A percentile compares a stretch with the other conserved stretches of the same genome.
These are phyloP conservation scores for Hypsibius dujardini DNA, from an alignment of 1,140 invertebrate genomes.

Conservation along the genomic window DNA sequence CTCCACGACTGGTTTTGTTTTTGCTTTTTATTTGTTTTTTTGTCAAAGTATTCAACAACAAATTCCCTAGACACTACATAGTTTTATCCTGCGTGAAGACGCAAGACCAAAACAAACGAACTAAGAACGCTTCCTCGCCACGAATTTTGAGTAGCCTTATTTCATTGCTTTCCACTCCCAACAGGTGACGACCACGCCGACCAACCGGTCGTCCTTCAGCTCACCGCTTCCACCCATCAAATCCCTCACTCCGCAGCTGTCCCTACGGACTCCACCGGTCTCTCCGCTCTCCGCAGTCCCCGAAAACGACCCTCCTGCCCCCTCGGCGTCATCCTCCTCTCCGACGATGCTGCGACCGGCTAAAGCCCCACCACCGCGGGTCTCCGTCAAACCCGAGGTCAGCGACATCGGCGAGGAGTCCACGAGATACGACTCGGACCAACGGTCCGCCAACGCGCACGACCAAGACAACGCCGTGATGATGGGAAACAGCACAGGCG, in stretches of 20 bases:
- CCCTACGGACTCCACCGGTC: not conserved
- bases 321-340: not conserved
- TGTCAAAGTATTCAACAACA: too few species aligned
- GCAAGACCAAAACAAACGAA: too few species aligned
- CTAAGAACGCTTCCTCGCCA: too few species aligned
- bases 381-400: constrained; percentile 11
- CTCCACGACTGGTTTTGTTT: too few species aligned
- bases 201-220: constrained; percentile 47
- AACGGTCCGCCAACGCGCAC: not conserved
- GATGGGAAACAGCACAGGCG: constrained; percentile 12
- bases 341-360: not conserved
- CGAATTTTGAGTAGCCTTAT: too few species aligned
- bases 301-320: not conserved
- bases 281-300: not conserved
- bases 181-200: constrained; percentile 24
- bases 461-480: constrained; percentile 13
- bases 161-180: too few species aligned
- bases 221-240: constrained; percentile 21
- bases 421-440: constrained; percentile 1
- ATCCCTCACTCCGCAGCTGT: not conserved
- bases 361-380: not conserved
- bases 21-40: too few species aligned
- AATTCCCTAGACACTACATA: too few species aligned
- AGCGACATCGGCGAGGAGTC: constrained; percentile 18
- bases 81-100: too few species aligned